Evolutionary conservation across 2,797 vertebrate genomes (phyloP).

Genomic region (Steatocranus sp.): DNA sequence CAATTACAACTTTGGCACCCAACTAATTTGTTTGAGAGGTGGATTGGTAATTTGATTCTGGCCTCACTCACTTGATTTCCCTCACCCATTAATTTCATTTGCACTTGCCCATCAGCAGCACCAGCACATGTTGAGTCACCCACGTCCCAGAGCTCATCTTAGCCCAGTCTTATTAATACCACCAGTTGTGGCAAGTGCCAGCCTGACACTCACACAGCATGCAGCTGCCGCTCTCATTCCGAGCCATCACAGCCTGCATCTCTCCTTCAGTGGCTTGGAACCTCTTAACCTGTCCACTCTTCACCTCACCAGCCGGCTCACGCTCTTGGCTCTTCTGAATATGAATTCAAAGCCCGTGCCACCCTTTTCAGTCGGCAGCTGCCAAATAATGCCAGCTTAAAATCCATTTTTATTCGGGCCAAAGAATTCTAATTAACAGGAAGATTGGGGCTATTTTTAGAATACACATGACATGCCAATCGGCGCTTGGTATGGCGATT

Average conservation of each 20-base stretch:
- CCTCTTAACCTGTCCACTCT: constrained; percentile 66
- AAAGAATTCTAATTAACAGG: constrained; percentile 3
- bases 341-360: not conserved
- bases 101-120: constrained; percentile 74
- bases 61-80: constrained; percentile 81
- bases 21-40: constrained; percentile 79
- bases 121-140: constrained; percentile 75
- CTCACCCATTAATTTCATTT: constrained; percentile 84
- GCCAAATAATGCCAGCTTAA: not conserved
- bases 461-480: not conserved
- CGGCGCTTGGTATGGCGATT: not conserved
- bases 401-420: not conserved
- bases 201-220: constrained; percentile 42
- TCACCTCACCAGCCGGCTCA: constrained; percentile 31
- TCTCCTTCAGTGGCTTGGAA: constrained; percentile 58
- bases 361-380: not conserved
- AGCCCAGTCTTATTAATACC: constrained; percentile 72
- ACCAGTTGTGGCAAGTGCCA: constrained; percentile 60
- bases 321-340: constrained; percentile 12
- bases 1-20: constrained; percentile 84
- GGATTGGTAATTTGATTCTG: constrained; percentile 82
- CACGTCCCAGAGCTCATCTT: constrained; percentile 78
- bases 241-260: constrained; percentile 41
- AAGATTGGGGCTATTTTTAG: constrained; percentile 2
- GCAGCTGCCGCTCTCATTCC: constrained; percentile 39